Evolutionary conservation across 2,888 invertebrate species (phyloP).

Genomic region (Morinoia aosen): DNA sequence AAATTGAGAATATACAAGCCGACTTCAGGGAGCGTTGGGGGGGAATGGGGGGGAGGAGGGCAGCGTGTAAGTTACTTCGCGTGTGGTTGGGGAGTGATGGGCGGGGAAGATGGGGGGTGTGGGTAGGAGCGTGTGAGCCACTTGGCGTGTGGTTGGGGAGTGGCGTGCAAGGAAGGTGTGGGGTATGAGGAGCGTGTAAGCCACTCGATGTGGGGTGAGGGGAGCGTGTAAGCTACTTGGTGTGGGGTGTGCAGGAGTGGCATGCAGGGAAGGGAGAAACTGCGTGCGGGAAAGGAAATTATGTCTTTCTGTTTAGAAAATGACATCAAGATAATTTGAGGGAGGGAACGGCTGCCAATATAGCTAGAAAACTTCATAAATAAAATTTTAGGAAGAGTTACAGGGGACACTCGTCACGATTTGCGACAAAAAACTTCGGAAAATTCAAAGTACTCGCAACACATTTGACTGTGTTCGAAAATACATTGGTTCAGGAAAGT

Average conservation of each 20-base stretch:
- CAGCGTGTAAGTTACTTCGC: background rate
- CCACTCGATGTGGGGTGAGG: background rate
- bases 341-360: background rate
- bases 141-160: background rate
- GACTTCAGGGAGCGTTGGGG: background rate
- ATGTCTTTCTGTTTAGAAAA: background rate
- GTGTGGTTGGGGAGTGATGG: background rate
- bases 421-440: background rate
- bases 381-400: background rate
- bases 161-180: background rate
- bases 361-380: background rate
- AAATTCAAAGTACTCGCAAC: background rate
- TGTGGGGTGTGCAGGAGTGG: background rate
- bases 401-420: background rate
- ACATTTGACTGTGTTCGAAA: too few species aligned
- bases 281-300: background rate
- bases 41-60: background rate
- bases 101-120: too few species aligned
- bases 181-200: background rate
- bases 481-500: background rate
- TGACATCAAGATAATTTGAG: background rate
- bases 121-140: background rate
- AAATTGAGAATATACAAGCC: constrained; percentile 22
- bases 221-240: too few species aligned
- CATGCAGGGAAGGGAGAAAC: background rate